phyloP scores from a whole-genome alignment of 1,140 invertebrate genomes.

The Conus betulinus region DNA sequence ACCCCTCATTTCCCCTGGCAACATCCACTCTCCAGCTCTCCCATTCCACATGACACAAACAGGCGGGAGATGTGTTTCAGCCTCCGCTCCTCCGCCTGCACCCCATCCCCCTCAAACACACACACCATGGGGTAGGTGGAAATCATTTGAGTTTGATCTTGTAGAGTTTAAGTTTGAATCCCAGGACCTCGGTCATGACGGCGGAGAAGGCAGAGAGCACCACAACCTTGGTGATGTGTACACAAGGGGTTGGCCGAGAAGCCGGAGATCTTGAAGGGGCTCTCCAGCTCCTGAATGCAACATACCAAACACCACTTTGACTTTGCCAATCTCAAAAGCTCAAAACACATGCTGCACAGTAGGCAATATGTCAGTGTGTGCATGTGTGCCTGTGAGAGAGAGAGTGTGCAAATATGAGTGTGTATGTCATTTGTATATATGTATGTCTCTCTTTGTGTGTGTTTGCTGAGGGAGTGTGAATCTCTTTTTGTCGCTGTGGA shows the following conservation, averaged over 20 bases:
- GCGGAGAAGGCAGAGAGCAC: slow-evolving; percentile 95
- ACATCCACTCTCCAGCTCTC: too few species aligned
- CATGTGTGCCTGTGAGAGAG: too few species aligned
- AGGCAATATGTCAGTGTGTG: too few species aligned
- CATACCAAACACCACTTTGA: neutral
- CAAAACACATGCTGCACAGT: too few species aligned
- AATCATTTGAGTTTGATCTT: slow-evolving; percentile 87
- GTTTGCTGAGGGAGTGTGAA: too few species aligned
- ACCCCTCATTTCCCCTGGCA: too few species aligned
- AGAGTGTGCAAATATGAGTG: too few species aligned
- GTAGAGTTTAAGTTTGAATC: slow-evolving; percentile 97
- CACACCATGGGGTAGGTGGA: neutral
- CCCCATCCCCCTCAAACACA: neutral
- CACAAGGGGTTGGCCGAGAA: slow-evolving; percentile 96
- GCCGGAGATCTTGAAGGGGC: slow-evolving; percentile 97
- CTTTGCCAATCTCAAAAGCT: too few species aligned
- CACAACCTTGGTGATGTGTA: slow-evolving; percentile 96
- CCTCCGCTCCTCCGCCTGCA: neutral
- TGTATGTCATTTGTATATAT: too few species aligned
- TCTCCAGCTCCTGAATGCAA: slow-evolving; percentile 92
- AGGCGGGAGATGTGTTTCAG: neutral
- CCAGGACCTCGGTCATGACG: slow-evolving; percentile 94
- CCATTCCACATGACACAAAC: neutral
- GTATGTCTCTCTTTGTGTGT: too few species aligned
- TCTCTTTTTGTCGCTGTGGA: too few species aligned